Percentiles rank a stretch among this genome's conserved stretches.
phyloP scores from a whole-genome alignment of 2,888 invertebrate species.

The Agrochola macilenta region DNA sequence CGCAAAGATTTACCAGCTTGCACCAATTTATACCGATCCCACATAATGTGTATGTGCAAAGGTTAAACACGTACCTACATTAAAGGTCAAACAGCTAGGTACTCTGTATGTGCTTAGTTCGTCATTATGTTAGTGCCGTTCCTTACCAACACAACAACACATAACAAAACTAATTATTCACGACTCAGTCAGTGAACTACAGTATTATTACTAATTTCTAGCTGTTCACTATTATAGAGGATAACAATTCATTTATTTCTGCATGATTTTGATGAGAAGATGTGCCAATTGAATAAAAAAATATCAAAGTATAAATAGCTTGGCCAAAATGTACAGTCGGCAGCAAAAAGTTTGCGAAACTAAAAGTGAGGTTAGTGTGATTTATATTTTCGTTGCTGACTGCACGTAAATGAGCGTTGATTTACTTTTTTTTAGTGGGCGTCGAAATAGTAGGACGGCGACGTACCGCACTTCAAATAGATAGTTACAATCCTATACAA shows the following conservation, averaged over 20 bases:
- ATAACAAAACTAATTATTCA: slow-evolving; percentile 10
- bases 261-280: slow-evolving; percentile 34
- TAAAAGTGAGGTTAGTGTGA: background rate
- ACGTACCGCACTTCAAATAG: slow-evolving; percentile 17
- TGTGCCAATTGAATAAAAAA: slow-evolving; percentile 2
- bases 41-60: background rate
- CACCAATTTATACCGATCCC: background rate
- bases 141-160: slow-evolving; percentile 31
- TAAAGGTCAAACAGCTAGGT: background rate
- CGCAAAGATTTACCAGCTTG: slow-evolving; percentile 7
- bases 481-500: background rate
- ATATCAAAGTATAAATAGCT: slow-evolving; percentile 1
- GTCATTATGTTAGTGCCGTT: slow-evolving; percentile 59
- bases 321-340: background rate
- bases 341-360: background rate
- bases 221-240: slow-evolving; percentile 69
- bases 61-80: background rate
- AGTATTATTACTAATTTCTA: slow-evolving; percentile 65
- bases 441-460: slow-evolving; percentile 49
- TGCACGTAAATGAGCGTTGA: background rate
- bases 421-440: slow-evolving; percentile 32
- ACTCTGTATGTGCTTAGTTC: slow-evolving; percentile 47
- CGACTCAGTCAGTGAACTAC: slow-evolving; percentile 53
- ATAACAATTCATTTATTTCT: slow-evolving; percentile 48
- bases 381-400: background rate